Conservation (phyloP, 2,113 vertebrate genomes). For the Grallaria varia region DNA sequence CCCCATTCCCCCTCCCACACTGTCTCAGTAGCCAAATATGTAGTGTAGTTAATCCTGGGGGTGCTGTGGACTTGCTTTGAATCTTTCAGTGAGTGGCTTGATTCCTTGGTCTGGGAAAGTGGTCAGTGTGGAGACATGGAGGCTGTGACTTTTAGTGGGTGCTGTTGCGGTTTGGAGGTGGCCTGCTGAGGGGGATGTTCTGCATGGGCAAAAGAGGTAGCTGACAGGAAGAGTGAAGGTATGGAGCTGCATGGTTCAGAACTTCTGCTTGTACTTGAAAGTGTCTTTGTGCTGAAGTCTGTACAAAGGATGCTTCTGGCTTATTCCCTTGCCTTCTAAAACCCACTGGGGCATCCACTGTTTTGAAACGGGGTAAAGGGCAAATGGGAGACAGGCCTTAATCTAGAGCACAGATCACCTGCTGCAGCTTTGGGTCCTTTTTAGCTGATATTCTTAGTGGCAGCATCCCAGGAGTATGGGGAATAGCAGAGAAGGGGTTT, state of each 20-base stretch:
- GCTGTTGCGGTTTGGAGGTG: neutral
- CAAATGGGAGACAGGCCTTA: neutral
- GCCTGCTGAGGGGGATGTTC: neutral
- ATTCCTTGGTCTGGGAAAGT: neutral
- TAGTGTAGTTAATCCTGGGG: neutral
- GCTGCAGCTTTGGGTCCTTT: neutral
- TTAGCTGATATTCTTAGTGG: neutral
- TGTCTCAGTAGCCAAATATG: neutral
- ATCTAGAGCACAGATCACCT: neutral
- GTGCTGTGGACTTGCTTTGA: neutral
- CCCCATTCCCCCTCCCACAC: slow-evolving; percentile 15
- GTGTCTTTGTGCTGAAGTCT: neutral
- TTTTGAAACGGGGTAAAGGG: neutral
- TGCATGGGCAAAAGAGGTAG: neutral
- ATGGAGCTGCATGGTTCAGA: neutral
- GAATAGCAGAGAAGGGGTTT: neutral
- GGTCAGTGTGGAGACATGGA: neutral
- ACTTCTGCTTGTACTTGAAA: neutral
- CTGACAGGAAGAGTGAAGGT: neutral
- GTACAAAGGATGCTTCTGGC: neutral
- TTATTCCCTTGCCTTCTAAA: neutral
- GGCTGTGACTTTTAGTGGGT: neutral
- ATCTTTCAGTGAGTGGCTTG: neutral
- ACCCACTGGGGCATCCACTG: neutral
- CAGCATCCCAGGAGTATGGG: neutral